Conservation (phyloP, 2,113 vertebrate species). For the Thomomys bottae region DNA sequence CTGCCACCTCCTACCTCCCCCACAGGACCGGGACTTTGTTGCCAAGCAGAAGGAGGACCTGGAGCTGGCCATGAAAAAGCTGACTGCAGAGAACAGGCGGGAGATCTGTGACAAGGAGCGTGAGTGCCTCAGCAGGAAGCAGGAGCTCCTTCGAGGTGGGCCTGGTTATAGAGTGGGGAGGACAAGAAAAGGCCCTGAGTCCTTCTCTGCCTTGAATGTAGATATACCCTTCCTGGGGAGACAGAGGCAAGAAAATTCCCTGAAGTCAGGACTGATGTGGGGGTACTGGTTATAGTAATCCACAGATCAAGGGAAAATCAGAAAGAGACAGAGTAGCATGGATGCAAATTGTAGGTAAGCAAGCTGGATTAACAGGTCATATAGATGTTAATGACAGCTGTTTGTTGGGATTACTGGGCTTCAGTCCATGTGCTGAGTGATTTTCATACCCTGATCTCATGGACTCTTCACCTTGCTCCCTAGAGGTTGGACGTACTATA, state of each 20-base stretch:
- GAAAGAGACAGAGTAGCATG: accelerated
- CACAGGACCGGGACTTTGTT: slow-evolving; percentile 92
- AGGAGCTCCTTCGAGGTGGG: slow-evolving; percentile 93
- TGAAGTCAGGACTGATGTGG: neutral
- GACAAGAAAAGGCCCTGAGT: neutral
- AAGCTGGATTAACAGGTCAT: accelerated
- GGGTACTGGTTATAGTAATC: neutral
- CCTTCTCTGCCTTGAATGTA: neutral
- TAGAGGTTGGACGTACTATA: too few species aligned
- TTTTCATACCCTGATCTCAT: accelerated
- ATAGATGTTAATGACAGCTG: neutral
- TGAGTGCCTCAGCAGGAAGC: slow-evolving; percentile 93
- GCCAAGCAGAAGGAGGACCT: slow-evolving; percentile 90
- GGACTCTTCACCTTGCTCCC: neutral
- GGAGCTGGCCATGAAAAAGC: slow-evolving; percentile 90
- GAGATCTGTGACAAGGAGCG: slow-evolving; percentile 94
- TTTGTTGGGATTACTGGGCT: accelerated
- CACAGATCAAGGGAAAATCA: neutral
- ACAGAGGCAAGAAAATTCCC: neutral
- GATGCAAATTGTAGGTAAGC: neutral
- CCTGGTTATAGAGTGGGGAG: too few species aligned
- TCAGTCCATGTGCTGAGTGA: accelerated
- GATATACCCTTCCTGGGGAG: too few species aligned
- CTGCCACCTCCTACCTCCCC: neutral
- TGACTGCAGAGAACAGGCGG: slow-evolving; percentile 90